These are phyloP conservation scores for Diachasmimorpha longicaudata DNA, from an alignment of 1,140 invertebrate genomes.

Conservation along the genomic window DNA sequence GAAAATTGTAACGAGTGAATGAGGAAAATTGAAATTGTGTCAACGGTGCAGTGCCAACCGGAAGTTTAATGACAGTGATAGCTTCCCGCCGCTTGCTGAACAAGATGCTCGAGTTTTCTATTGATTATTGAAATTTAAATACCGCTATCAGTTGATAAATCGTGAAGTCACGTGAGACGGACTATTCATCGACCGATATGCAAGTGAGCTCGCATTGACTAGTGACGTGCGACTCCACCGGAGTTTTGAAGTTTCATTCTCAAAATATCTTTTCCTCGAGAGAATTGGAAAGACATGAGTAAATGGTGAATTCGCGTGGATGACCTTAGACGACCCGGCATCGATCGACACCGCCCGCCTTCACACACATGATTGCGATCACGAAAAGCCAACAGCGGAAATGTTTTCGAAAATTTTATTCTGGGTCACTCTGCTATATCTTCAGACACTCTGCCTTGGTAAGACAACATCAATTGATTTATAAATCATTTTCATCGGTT, in stretches of 20 bases:
- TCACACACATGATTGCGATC: constrained; percentile 24
- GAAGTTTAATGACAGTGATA: background rate
- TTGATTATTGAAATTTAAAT: background rate
- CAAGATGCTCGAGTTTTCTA: background rate
- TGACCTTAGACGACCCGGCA: constrained; percentile 30
- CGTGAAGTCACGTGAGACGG: background rate
- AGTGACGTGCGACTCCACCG: background rate
- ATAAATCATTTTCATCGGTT: background rate
- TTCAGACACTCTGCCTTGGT: constrained; percentile 2
- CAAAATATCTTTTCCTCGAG: background rate
- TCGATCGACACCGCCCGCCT: constrained; percentile 20
- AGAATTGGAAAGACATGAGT: constrained; percentile 1
- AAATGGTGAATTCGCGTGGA: constrained; percentile 26
- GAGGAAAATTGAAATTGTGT: background rate
- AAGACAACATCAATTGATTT: background rate
- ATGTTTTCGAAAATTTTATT: constrained; percentile 21
- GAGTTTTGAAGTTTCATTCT: background rate
- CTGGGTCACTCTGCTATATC: constrained; percentile 4
- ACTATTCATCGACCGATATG: too few species aligned
- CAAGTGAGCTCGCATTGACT: background rate
- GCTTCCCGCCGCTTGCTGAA: background rate
- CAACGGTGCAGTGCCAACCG: background rate
- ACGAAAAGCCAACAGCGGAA: constrained; percentile 10
- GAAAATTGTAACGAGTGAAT: background rate
- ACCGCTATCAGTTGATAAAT: background rate